Conservation (phyloP, 2,888 invertebrate species). For the Lithophane ornitopus region DNA sequence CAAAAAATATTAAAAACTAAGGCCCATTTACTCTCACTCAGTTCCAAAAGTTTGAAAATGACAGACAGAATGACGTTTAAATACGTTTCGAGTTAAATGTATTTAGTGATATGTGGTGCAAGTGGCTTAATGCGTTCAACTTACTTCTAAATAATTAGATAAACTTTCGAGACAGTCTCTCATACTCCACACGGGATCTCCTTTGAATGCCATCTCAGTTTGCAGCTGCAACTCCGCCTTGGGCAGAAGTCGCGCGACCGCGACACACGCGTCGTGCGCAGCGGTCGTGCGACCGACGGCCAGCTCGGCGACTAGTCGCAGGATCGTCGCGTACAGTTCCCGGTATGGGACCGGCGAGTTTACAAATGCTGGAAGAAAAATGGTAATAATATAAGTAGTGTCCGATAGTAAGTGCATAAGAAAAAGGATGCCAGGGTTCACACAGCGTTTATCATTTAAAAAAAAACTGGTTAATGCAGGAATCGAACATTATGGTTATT, state of each 20-base stretch:
- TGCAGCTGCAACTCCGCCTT: constrained; percentile 47
- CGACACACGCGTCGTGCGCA: constrained; percentile 64
- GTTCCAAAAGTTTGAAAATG: too few relatives aligned
- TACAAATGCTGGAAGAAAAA: constrained; percentile 79
- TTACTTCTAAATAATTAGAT: constrained; percentile 92
- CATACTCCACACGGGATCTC: constrained; percentile 82
- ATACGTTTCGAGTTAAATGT: too few relatives aligned
- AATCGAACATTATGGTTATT: too few relatives aligned
- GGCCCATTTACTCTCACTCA: too few relatives aligned
- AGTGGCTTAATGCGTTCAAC: constrained; percentile 31
- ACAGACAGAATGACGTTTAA: too few relatives aligned
- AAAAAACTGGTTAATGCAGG: too few relatives aligned
- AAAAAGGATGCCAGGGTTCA: too few relatives aligned
- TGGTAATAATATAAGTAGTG: not conserved
- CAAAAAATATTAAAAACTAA: too few relatives aligned
- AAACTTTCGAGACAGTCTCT: constrained; percentile 89
- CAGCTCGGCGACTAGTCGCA: constrained; percentile 76
- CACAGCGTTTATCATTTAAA: too few relatives aligned
- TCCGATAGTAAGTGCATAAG: not conserved
- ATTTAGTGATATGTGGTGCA: too few relatives aligned
- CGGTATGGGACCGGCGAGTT: constrained; percentile 84
- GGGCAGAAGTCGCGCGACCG: constrained; percentile 47
- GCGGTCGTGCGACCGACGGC: constrained; percentile 64
- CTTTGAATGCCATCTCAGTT: constrained; percentile 25
- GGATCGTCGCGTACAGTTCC: constrained; percentile 78